Conservation (phyloP, 1,140 invertebrate species). For the Drosophila teissieri region DNA sequence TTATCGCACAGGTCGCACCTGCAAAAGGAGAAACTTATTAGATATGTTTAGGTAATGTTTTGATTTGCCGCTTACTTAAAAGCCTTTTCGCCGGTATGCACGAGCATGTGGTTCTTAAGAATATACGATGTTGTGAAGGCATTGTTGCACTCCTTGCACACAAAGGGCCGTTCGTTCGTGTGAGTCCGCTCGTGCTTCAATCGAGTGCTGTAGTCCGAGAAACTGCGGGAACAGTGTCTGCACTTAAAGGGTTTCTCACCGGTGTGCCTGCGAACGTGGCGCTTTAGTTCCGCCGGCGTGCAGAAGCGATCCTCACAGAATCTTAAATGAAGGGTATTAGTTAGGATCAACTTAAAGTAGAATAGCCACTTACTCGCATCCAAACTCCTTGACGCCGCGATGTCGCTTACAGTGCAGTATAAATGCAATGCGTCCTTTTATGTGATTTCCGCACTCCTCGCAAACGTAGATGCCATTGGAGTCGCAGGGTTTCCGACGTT, state of each 20-base stretch:
- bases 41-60: constrained; percentile 10
- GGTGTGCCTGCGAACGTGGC: constrained; percentile 58
- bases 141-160: constrained; percentile 86
- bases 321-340: constrained; percentile 15
- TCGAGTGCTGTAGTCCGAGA: constrained; percentile 56
- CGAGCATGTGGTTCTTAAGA: constrained; percentile 67
- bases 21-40: not conserved
- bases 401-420: constrained; percentile 57
- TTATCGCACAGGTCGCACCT: constrained; percentile 60
- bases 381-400: constrained; percentile 55
- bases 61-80: constrained; percentile 53
- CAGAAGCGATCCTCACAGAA: constrained; percentile 64
- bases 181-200: constrained; percentile 84
- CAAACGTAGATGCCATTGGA: constrained; percentile 39
- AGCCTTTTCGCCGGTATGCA: constrained; percentile 60
- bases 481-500: not conserved
- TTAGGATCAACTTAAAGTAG: not conserved
- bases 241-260: constrained; percentile 56
- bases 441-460: constrained; percentile 59
- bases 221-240: constrained; percentile 60
- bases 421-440: constrained; percentile 48
- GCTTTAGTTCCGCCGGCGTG: constrained; percentile 58
- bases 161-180: constrained; percentile 86
- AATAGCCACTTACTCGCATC: constrained; percentile 41
- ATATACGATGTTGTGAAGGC: constrained; percentile 85